Evolutionary conservation across 2,888 invertebrate species (phyloP).

Genomic region (Aphodius sticticus): DNA sequence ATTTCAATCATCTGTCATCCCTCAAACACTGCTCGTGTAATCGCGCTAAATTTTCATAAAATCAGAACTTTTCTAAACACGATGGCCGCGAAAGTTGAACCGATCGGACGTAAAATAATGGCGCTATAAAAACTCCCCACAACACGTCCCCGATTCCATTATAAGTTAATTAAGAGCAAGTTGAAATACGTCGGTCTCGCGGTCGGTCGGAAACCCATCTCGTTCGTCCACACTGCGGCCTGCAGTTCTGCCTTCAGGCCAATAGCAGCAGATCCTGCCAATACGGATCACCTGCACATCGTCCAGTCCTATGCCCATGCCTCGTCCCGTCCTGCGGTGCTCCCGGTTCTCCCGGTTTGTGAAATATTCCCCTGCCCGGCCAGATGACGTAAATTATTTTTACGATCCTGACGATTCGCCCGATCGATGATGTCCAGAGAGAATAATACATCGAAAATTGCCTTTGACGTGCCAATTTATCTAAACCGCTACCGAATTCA

Average conservation of each 20-base stretch:
- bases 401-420: not conserved
- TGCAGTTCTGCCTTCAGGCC: not conserved
- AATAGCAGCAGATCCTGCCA: not conserved
- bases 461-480: not conserved
- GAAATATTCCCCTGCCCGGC: not conserved
- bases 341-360: not conserved
- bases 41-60: too few relatives aligned
- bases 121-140: not conserved
- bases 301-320: not conserved
- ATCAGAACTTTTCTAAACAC: too few relatives aligned
- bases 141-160: not conserved
- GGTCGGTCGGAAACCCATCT: not conserved
- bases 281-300: not conserved
- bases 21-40: too few relatives aligned
- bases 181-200: not conserved
- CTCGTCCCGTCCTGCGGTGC: not conserved
- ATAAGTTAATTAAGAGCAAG: not conserved
- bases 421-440: not conserved
- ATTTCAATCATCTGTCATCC: too few relatives aligned
- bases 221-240: not conserved
- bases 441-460: not conserved
- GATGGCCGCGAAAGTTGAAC: not conserved
- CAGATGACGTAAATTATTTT: slow-evolving; percentile 4
- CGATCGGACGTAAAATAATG: not conserved
- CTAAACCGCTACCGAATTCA: not conserved